Conservation (phyloP, 2,113 vertebrate species). For the Centropristis striata region DNA sequence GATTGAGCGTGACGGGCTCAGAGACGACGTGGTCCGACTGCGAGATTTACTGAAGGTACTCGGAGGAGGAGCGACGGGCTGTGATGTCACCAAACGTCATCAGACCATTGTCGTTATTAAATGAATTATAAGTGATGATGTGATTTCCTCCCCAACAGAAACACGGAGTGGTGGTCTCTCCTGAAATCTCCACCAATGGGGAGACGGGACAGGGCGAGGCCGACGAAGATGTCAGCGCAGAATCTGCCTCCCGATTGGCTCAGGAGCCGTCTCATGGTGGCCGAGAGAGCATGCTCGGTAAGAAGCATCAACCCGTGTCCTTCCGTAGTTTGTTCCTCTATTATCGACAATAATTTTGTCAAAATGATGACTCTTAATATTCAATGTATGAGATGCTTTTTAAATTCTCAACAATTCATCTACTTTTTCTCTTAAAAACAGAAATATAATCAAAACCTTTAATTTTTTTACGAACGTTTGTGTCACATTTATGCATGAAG, state of each 20-base stretch:
- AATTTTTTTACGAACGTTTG: too few relatives aligned
- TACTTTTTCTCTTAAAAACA: neutral
- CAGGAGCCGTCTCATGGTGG: slow-evolving; percentile 70
- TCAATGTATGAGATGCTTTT: too few relatives aligned
- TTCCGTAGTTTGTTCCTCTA: too few relatives aligned
- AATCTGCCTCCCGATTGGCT: slow-evolving; percentile 70
- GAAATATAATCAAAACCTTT: neutral
- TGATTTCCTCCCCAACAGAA: slow-evolving; percentile 80
- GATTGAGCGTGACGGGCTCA: slow-evolving; percentile 92
- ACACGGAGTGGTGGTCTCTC: slow-evolving; percentile 87
- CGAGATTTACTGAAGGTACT: slow-evolving; percentile 92
- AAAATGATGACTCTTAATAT: too few relatives aligned
- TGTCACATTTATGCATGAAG: neutral
- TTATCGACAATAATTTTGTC: too few relatives aligned
- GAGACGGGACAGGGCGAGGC: slow-evolving; percentile 71
- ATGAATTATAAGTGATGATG: neutral
- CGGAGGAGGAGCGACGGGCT: neutral
- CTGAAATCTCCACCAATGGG: slow-evolving; percentile 86
- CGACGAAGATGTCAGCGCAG: slow-evolving; percentile 62
- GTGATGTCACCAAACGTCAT: neutral
- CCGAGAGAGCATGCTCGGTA: slow-evolving; percentile 89
- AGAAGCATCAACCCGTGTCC: slow-evolving; percentile 55
- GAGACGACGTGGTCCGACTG: slow-evolving; percentile 88
- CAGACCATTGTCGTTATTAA: neutral
- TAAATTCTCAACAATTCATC: neutral